phyloP scores from a whole-genome alignment of 1,140 invertebrate species.

The Drosophila pachea region DNA sequence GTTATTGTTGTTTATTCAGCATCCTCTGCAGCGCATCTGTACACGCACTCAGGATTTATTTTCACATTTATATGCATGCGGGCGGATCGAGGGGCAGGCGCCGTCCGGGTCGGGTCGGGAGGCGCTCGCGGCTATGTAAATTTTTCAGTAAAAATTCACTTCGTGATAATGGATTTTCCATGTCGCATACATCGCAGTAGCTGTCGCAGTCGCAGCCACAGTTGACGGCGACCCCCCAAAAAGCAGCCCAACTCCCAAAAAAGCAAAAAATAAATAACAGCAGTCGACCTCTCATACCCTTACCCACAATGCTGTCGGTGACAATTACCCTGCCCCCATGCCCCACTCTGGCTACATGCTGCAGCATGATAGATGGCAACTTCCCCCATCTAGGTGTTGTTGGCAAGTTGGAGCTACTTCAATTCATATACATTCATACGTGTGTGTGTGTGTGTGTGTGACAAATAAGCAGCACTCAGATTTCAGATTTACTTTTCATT shows the following conservation, averaged over 20 bases:
- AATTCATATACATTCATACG: conserved; percentile 55
- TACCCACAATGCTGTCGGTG: conserved; percentile 33
- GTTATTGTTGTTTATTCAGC: conserved; percentile 47
- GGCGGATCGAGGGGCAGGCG: conserved; percentile 4
- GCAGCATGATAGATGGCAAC: conserved; percentile 70
- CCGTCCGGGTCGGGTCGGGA: neutral
- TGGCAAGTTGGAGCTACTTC: conserved; percentile 58
- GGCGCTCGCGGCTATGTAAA: conserved; percentile 66
- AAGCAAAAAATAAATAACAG: conserved; percentile 21
- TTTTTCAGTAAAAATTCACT: conserved; percentile 77
- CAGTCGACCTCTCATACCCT: conserved; percentile 17
- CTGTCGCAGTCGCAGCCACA: conserved; percentile 35
- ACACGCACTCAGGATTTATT: conserved; percentile 77
- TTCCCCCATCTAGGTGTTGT: conserved; percentile 57
- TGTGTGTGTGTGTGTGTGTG: conserved; percentile 24
- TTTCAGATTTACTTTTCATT: conserved; percentile 30
- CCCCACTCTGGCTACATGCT: conserved; percentile 24
- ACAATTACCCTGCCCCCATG: conserved; percentile 59
- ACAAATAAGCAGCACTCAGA: conserved; percentile 41
- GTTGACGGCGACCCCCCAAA: conserved; percentile 21
- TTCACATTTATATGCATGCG: conserved; percentile 71
- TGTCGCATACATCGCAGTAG: conserved; percentile 70
- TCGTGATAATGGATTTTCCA: conserved; percentile 77
- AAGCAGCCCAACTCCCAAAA: neutral
- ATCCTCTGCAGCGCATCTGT: conserved; percentile 37